A percentile compares a stretch with the other conserved stretches of the same genome.
Evolutionary conservation across 2,797 vertebrate species (phyloP).

Genomic region (Oreonectes daqikongensis): DNA sequence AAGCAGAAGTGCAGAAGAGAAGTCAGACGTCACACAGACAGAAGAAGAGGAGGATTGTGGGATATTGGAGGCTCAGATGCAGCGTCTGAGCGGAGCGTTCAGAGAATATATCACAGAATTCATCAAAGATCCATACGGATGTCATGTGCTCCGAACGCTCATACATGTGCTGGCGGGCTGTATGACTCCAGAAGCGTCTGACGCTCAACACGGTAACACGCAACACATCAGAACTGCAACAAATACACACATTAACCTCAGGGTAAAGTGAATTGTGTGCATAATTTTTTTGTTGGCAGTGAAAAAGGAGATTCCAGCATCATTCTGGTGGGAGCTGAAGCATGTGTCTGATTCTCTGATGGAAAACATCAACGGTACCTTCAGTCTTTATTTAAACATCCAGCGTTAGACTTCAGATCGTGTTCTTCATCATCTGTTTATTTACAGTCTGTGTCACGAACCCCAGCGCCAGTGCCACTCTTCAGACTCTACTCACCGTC

Average conservation of each 20-base stretch:
- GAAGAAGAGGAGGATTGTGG: conserved; percentile 56
- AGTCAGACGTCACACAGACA: conserved; percentile 32
- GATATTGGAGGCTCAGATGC: conserved; percentile 76
- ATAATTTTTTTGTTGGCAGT: too few species aligned
- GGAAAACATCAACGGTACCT: conserved; percentile 78
- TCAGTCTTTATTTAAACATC: neutral
- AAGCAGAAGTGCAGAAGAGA: conserved; percentile 26
- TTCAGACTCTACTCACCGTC: conserved; percentile 84
- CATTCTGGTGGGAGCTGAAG: conserved; percentile 81
- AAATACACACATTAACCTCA: too few species aligned
- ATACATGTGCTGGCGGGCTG: conserved; percentile 83
- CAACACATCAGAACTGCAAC: too few species aligned
- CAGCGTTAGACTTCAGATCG: neutral
- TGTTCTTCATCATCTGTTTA: conserved; percentile 8
- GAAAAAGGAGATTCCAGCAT: conserved; percentile 72
- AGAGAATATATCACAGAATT: conserved; percentile 73
- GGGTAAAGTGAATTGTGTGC: too few species aligned
- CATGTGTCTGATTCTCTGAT: conserved; percentile 76
- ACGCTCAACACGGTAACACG: conserved; percentile 64
- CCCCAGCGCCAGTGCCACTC: conserved; percentile 79
- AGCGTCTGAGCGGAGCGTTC: conserved; percentile 74
- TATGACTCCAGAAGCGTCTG: conserved; percentile 64
- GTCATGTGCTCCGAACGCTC: conserved; percentile 84
- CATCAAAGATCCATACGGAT: conserved; percentile 79
- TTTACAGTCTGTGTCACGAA: conserved; percentile 82